Evolutionary conservation across 64 coral and sea anemone genomes (phyloP).

Genomic region (Trachythela sp.): DNA sequence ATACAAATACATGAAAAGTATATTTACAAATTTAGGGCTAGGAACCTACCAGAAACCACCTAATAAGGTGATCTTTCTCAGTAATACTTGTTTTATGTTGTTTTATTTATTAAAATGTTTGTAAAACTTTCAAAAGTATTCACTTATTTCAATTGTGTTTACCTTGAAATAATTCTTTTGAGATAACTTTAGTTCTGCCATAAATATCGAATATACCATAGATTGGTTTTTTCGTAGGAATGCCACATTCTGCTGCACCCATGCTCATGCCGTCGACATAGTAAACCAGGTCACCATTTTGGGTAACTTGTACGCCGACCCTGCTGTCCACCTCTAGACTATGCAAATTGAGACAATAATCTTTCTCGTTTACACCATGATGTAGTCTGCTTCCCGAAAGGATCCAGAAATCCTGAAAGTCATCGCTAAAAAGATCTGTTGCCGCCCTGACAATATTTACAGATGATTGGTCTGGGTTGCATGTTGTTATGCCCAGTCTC

Average conservation of each 20-base stretch:
- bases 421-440: constrained; percentile 84
- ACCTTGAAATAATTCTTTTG: constrained; percentile 95
- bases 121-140: too few relatives aligned
- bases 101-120: too few relatives aligned
- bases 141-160: background rate
- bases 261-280: constrained; percentile 73
- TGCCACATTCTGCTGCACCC: constrained; percentile 66
- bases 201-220: constrained; percentile 98
- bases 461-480: constrained; percentile 72
- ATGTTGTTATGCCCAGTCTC: constrained; percentile 87
- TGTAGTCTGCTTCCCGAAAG: constrained; percentile 80
- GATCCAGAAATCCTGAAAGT: constrained; percentile 85
- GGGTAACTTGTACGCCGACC: constrained; percentile 74
- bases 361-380: constrained; percentile 88
- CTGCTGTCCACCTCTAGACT: constrained; percentile 66
- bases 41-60: background rate
- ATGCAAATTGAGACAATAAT: constrained; percentile 86
- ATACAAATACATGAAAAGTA: background rate
- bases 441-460: constrained; percentile 70
- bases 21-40: background rate
- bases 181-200: constrained; percentile 87
- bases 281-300: constrained; percentile 69
- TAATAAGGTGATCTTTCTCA: too few relatives aligned
- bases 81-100: too few relatives aligned
- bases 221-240: constrained; percentile 76